Evolutionary conservation across 2,888 invertebrate genomes (phyloP).

Genomic region (Spodoptera littoralis): DNA sequence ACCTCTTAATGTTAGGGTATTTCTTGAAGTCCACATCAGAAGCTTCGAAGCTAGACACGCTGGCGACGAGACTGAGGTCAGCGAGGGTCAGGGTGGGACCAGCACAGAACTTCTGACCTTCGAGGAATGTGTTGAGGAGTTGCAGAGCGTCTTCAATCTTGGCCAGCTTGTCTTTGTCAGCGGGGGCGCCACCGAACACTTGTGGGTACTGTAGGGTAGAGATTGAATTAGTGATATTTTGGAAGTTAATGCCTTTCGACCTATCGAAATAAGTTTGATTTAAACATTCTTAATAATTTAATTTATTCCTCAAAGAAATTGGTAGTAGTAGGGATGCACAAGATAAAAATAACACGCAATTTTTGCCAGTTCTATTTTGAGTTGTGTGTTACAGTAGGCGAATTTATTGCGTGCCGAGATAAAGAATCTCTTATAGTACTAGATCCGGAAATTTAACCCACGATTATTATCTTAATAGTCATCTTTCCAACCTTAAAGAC

Average conservation of each 20-base stretch:
- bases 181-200: slow-evolving; percentile 89
- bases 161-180: slow-evolving; percentile 91
- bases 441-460: too few species aligned
- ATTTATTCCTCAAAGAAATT: too few species aligned
- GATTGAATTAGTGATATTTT: neutral
- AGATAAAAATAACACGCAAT: too few species aligned
- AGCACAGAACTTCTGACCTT: slow-evolving; percentile 91
- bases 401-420: too few species aligned
- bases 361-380: too few species aligned
- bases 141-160: slow-evolving; percentile 91
- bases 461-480: too few species aligned
- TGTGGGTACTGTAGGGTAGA: slow-evolving; percentile 87
- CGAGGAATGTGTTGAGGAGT: slow-evolving; percentile 92
- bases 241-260: neutral
- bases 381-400: too few species aligned
- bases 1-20: slow-evolving; percentile 91
- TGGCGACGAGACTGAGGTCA: slow-evolving; percentile 91
- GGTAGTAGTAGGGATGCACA: too few species aligned
- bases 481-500: too few species aligned
- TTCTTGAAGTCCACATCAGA: slow-evolving; percentile 91
- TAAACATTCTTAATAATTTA: too few species aligned
- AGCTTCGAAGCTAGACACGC: slow-evolving; percentile 92
- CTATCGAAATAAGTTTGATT: too few species aligned
- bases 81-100: slow-evolving; percentile 93
- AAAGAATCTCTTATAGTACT: too few species aligned